A percentile compares a stretch with the other conserved stretches of the same genome.
Evolutionary conservation across 2,888 invertebrate genomes (phyloP).

Genomic region (Hofmannophila pseudospretella): DNA sequence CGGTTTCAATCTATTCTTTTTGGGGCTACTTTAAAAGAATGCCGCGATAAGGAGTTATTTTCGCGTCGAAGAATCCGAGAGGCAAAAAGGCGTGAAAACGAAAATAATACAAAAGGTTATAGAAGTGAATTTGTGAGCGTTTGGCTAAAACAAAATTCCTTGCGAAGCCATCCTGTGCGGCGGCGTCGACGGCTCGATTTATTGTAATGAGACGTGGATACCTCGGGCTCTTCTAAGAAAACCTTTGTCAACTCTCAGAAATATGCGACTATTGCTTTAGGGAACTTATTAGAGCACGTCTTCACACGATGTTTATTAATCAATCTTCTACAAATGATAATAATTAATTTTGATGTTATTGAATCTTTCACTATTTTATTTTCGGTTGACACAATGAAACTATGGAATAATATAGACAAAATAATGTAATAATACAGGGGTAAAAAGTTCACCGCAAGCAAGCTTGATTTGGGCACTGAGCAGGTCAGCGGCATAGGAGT

Average conservation of each 20-base stretch:
- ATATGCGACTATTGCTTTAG: slow-evolving; percentile 33
- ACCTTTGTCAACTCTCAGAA: slow-evolving; percentile 61
- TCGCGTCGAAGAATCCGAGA: slow-evolving; percentile 70
- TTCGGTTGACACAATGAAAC: no score
- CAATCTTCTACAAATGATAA: no score
- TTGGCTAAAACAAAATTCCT: slow-evolving; percentile 76
- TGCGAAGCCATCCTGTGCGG: slow-evolving; percentile 78
- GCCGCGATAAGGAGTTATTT: slow-evolving; percentile 76
- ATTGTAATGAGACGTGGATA: slow-evolving; percentile 69
- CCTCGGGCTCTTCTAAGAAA: slow-evolving; percentile 64
- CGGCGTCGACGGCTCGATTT: slow-evolving; percentile 65
- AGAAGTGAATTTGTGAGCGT: slow-evolving; percentile 77
- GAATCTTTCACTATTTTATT: no score
- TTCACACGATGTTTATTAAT: no score
- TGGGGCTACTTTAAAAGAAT: slow-evolving; percentile 70
- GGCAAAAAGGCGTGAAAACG: slow-evolving; percentile 77
- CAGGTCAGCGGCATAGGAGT: slow-evolving; percentile 47
- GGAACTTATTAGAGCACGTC: slow-evolving; percentile 28
- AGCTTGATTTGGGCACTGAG: slow-evolving; percentile 65
- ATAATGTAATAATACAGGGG: no score
- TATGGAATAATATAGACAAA: no score
- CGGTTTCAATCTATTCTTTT: slow-evolving; percentile 57
- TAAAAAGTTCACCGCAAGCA: no score
- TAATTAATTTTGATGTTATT: no score
- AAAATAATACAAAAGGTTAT: slow-evolving; percentile 74